A percentile compares a stretch with the other conserved stretches of the same genome.
phyloP scores from a whole-genome alignment of 1,140 invertebrate species.

The Dysdera silvatica region DNA sequence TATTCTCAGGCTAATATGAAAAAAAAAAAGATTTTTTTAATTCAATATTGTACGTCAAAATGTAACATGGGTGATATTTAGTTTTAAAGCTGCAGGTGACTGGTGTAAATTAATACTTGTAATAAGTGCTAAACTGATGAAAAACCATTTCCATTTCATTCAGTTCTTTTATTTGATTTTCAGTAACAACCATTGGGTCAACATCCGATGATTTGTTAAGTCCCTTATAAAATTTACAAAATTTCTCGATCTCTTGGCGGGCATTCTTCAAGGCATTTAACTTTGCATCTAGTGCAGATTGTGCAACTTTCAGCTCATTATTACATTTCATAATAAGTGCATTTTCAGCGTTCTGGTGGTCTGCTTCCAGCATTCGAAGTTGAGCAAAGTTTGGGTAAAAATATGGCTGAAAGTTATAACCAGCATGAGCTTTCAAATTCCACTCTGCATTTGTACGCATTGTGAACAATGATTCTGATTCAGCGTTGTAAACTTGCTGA shows the following conservation, averaged over 20 bases:
- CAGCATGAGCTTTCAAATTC: background rate
- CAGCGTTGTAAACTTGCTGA: background rate
- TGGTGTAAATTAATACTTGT: no score
- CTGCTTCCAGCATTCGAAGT: background rate
- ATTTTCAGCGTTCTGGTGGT: background rate
- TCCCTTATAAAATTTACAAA: conserved; percentile 20
- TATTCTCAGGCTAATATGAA: no score
- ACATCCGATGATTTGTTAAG: background rate
- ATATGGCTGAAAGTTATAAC: background rate
- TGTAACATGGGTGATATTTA: no score
- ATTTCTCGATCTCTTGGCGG: conserved; percentile 8
- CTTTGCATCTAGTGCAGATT: background rate
- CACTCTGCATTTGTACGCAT: background rate
- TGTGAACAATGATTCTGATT: background rate
- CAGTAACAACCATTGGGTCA: conserved; percentile 4
- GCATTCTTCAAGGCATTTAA: background rate
- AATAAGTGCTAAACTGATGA: background rate
- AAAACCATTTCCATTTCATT: conserved; percentile 14
- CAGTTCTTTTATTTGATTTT: conserved; percentile 2
- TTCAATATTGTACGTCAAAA: no score
- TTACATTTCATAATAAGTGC: background rate
- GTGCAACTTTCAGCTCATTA: background rate
- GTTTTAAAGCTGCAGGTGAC: no score
- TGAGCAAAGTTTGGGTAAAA: background rate
- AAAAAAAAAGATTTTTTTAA: no score